A percentile compares a stretch with the other conserved stretches of the same genome.
Evolutionary conservation across 1,140 invertebrate genomes (phyloP).

Genomic region (Chrysopa pallens): DNA sequence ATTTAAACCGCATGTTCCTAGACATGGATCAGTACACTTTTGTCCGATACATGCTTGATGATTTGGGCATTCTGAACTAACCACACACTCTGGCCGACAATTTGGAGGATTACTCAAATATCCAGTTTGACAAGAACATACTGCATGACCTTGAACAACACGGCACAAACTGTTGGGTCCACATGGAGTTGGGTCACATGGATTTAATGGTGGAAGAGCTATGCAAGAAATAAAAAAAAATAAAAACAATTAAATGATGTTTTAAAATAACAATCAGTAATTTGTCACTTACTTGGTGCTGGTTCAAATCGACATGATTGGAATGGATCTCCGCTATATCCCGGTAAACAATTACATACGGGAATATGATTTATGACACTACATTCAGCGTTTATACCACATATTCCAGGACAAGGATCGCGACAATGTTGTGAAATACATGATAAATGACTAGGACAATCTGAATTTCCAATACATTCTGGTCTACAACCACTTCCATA

Average conservation of each 20-base stretch:
- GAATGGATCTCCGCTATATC: conserved; percentile 66
- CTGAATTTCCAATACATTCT: conserved; percentile 59
- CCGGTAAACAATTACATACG: conserved; percentile 54
- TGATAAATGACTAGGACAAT: conserved; percentile 58
- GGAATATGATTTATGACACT: conserved; percentile 65
- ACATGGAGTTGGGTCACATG: conserved; percentile 63
- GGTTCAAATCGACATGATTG: conserved; percentile 47
- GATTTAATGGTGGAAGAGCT: conserved; percentile 29
- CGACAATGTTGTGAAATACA: conserved; percentile 72
- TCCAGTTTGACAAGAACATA: conserved; percentile 58
- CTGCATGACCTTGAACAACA: conserved; percentile 44
- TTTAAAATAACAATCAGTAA: neutral
- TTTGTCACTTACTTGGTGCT: conserved; percentile 28
- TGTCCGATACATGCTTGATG: conserved; percentile 58
- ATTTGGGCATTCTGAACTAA: conserved; percentile 55
- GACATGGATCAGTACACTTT: conserved; percentile 67
- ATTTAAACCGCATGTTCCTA: conserved; percentile 57
- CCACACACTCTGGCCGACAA: conserved; percentile 62
- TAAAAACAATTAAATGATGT: conserved; percentile 14
- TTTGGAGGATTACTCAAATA: conserved; percentile 58
- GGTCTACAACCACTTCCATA: conserved; percentile 58
- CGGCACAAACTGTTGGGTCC: conserved; percentile 64
- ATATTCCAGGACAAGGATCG: conserved; percentile 71
- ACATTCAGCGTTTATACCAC: conserved; percentile 61
- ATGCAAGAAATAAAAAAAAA: conserved; percentile 5